A percentile compares a stretch with the other conserved stretches of the same genome.
Conservation (phyloP, 2,113 vertebrate genomes). For the Cynocephalus volans region DNA sequence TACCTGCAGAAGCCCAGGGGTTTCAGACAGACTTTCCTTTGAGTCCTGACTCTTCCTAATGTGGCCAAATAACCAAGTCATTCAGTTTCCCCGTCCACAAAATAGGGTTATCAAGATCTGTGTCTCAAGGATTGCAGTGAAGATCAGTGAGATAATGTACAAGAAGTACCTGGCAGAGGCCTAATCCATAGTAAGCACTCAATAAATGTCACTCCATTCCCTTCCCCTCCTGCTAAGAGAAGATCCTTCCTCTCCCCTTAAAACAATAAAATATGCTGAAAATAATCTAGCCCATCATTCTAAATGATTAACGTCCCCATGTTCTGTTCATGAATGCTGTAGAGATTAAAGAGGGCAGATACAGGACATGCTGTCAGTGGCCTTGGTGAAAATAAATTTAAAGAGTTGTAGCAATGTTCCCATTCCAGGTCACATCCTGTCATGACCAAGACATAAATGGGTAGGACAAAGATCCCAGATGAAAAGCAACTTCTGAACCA, state of each 20-base stretch:
- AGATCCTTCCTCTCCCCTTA: background rate
- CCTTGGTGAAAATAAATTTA: background rate
- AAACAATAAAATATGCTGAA: background rate
- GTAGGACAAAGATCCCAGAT: background rate
- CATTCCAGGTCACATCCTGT: background rate
- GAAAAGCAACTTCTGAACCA: background rate
- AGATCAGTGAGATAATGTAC: too few relatives aligned
- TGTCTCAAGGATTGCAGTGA: background rate
- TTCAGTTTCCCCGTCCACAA: background rate
- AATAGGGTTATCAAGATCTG: rapidly evolving
- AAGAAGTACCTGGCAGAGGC: too few relatives aligned
- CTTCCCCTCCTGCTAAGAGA: too few relatives aligned
- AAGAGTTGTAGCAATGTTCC: background rate
- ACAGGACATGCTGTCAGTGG: rapidly evolving
- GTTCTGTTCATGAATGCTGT: background rate
- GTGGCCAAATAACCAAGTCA: background rate
- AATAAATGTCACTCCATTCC: rapidly evolving
- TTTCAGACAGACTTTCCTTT: background rate
- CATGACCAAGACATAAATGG: background rate
- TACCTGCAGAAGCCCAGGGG: background rate
- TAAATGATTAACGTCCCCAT: background rate
- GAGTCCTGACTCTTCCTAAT: background rate
- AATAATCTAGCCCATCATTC: background rate
- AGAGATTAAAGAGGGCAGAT: rapidly evolving
- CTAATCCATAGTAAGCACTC: rapidly evolving